Percentiles rank a stretch among this genome's conserved stretches.
phyloP scores from a whole-genome alignment of 1,140 invertebrate genomes.

The Heliconius eleuchia region DNA sequence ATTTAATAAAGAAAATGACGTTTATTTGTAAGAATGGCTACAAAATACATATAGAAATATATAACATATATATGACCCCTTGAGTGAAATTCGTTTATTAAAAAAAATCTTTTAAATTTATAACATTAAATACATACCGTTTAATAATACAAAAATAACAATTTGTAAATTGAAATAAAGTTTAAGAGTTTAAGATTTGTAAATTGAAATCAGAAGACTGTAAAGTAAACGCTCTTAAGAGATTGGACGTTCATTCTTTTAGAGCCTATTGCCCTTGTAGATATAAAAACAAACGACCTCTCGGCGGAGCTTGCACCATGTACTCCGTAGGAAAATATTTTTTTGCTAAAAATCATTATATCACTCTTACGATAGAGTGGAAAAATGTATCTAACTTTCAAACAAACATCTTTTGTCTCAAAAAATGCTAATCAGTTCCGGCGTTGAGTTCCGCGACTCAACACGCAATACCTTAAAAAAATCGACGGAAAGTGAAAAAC shows the following conservation, averaged over 20 bases:
- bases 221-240: conserved; percentile 28
- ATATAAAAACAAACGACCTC: conserved; percentile 26
- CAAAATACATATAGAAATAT: no score
- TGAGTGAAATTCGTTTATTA: no score
- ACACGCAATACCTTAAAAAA: no score
- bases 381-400: not conserved
- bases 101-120: not conserved
- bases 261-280: conserved; percentile 29
- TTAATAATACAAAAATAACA: not conserved
- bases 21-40: no score
- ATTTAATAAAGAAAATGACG: no score
- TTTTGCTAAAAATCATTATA: not conserved
- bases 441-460: no score
- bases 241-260: conserved; percentile 29
- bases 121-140: not conserved
- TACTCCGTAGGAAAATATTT: conserved; percentile 4
- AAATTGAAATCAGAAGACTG: not conserved
- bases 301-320: not conserved
- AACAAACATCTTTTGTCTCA: no score
- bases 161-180: conserved; percentile 7
- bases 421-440: no score
- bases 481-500: no score
- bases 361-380: not conserved
- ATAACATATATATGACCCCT: no score
- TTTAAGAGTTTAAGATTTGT: no score